Base-by-base conservation (phyloP, 92 coral and sea anemone genomes). In the Epizoanthus stellaris region DNA sequence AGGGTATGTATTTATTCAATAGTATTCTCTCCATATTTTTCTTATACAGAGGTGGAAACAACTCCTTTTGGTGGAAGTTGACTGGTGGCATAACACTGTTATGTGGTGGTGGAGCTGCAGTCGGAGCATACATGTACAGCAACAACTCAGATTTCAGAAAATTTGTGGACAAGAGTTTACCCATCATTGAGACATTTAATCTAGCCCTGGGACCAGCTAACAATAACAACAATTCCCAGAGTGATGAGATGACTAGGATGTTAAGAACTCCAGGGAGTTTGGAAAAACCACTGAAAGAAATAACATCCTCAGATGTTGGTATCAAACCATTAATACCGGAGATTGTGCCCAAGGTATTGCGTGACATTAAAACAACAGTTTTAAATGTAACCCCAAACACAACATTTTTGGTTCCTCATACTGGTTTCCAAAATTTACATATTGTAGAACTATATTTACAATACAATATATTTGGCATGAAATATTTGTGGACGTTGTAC, bases 61-160 rank as follows among this genome's bases (percentile, higher is more conserved):
- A 85, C 61, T 91, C 91, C 5, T 71, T 91, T 34, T 87, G 83
- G 20, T 69, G 86, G 67, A 94, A 91, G 91, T 77, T 94, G 20
- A 81, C 77, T 61, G 95, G 87, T 0, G 88, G 89, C 20, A 76
- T 94, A 57, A 88, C 86, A 3, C 42, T 80, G 38, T 82, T 89
- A n/a, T 89, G 90, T 75, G 88, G 95, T 12, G 98, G 98, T 40
- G 92, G 93, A 21, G 81, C 89, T 1, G 85, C 87, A 9, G 98
- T 87, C 0, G 90, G 87, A 5, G 89, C 87, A 1, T 59, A 77
- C 11, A 86, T 87, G 68, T 94, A 91, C 76, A 77, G 63, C 63
- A 89, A 81, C 84, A 91, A 85, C 54, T 76, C 81, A 64, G 93
- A 94, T 70, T 87, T 91, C 75, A 84, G 95, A 71, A 82, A 59